These are phyloP conservation scores for Drosophila kambysellisi DNA, from an alignment of 2,888 invertebrate species.

Conservation along the genomic window DNA sequence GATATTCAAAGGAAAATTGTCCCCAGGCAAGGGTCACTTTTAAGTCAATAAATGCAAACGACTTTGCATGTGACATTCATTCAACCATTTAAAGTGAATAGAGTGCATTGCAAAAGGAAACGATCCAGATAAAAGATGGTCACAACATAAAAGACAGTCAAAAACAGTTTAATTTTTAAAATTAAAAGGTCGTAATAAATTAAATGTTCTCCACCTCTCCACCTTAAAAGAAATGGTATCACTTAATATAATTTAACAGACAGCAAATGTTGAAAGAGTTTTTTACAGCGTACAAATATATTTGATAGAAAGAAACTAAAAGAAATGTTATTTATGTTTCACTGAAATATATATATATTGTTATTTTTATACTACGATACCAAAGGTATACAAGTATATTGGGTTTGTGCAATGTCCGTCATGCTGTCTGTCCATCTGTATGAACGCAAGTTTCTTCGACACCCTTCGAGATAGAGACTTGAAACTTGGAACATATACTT, in stretches of 20 bases:
- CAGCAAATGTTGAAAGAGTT: not conserved
- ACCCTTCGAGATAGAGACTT: no score
- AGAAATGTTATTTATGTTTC: no score
- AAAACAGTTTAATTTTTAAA: slow-evolving; percentile 11
- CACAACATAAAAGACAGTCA: slow-evolving; percentile 2
- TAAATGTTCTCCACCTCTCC: not conserved
- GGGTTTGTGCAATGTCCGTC: no score
- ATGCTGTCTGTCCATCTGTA: no score
- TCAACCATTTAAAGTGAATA: slow-evolving; percentile 12
- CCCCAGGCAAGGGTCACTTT: slow-evolving; percentile 12
- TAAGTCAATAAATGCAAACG: slow-evolving; percentile 33
- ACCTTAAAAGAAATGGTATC: not conserved
- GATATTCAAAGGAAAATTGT: slow-evolving; percentile 5
- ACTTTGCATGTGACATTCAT: slow-evolving; percentile 13
- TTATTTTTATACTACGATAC: not conserved
- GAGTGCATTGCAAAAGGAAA: slow-evolving; percentile 34
- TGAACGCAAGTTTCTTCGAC: no score
- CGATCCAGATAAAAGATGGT: slow-evolving; percentile 18
- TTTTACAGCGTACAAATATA: not conserved
- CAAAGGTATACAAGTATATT: no score
- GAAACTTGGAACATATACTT: no score
- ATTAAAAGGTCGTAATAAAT: not conserved
- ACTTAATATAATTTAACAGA: not conserved
- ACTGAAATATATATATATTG: not conserved
- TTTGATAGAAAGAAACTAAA: not conserved